A percentile compares a stretch with the other conserved stretches of the same genome.
Conservation (phyloP, 1,140 invertebrate genomes). For the Conus ventricosus region DNA sequence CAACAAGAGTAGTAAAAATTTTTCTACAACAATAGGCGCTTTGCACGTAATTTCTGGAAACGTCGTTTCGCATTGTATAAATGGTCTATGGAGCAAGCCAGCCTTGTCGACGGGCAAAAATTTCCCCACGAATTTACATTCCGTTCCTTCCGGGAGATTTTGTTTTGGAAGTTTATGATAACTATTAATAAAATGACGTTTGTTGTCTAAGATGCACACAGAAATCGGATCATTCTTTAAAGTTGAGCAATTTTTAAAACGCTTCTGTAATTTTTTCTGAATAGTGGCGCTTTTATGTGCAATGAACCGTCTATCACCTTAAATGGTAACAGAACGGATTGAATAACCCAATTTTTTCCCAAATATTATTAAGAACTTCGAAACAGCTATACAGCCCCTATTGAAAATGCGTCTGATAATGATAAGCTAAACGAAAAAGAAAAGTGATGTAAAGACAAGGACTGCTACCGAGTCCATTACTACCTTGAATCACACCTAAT, state of each 20-base stretch:
- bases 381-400: too few relatives aligned
- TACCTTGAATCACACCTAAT: background rate
- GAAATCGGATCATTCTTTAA: background rate
- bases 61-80: background rate
- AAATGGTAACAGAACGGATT: background rate
- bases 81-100: background rate
- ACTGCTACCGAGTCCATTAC: background rate
- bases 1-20: background rate
- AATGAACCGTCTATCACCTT: background rate
- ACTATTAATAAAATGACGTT: background rate
- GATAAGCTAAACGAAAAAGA: background rate
- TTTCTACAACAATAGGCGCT: background rate
- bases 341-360: background rate
- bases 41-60: background rate
- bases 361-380: background rate
- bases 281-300: background rate
- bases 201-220: background rate
- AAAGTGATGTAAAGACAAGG: background rate
- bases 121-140: background rate
- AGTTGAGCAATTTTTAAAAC: background rate
- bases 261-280: background rate
- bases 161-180: background rate
- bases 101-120: background rate
- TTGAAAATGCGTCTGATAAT: background rate
- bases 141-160: background rate